Evolutionary conservation across 2,113 vertebrate species (phyloP).

Genomic region (Takifugu bimaculatus): DNA sequence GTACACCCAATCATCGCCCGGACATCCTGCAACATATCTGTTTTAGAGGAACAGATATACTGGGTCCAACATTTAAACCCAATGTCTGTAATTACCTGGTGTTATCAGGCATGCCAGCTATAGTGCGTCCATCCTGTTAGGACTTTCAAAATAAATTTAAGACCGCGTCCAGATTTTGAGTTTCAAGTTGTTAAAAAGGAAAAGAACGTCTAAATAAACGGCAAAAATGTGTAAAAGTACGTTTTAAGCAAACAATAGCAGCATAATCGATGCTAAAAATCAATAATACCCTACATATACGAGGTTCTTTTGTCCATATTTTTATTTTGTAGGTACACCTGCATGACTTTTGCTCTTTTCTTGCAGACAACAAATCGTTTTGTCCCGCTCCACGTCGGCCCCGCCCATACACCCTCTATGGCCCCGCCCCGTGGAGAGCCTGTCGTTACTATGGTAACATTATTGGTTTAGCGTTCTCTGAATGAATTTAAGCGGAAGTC

Average conservation of each 20-base stretch:
- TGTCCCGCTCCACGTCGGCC: not conserved
- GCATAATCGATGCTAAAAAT: not conserved
- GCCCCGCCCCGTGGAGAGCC: conserved; percentile 16
- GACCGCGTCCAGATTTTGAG: not conserved
- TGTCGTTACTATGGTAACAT: conserved; percentile 34
- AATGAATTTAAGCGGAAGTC: not conserved
- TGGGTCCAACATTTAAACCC: conserved; percentile 38
- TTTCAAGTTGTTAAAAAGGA: not conserved
- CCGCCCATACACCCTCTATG: not conserved
- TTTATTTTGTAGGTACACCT: conserved; percentile 29
- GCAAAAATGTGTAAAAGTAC: no score
- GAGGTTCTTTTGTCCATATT: not conserved
- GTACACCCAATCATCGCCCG: not conserved
- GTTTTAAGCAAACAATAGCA: not conserved
- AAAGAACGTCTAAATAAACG: not conserved
- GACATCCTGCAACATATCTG: conserved; percentile 5
- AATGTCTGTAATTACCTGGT: conserved; percentile 1
- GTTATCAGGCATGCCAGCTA: no score
- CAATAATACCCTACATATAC: not conserved
- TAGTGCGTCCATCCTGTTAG: not conserved
- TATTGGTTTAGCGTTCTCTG: conserved; percentile 18
- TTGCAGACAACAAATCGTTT: not conserved
- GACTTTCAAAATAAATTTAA: conserved; percentile 42
- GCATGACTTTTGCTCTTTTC: not conserved
- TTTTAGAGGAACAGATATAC: conserved; percentile 23